Evolutionary conservation across 2,113 vertebrate species (phyloP).

Genomic region (Oreochromis spilurus): DNA sequence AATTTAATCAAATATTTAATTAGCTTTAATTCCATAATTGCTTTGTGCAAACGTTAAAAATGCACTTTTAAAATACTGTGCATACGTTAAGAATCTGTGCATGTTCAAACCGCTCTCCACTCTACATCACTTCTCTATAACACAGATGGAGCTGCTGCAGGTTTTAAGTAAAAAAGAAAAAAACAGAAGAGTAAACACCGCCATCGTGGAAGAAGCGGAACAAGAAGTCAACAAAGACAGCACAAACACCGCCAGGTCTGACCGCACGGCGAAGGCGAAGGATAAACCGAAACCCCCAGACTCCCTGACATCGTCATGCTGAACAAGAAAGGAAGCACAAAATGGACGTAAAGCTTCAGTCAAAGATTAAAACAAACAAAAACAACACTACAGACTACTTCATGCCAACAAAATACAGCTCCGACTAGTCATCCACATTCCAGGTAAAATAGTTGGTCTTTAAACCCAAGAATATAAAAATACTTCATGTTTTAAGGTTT

Average conservation of each 20-base stretch:
- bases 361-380: neutral
- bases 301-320: neutral
- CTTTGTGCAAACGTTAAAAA: constrained; percentile 41
- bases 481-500: constrained; percentile 9
- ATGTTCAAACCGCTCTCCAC: neutral
- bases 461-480: constrained; percentile 27
- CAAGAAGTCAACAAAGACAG: neutral
- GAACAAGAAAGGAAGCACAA: neutral
- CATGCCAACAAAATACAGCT: constrained; percentile 43
- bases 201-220: neutral
- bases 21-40: constrained; percentile 49
- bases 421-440: neutral
- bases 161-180: neutral
- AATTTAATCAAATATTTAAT: constrained; percentile 23
- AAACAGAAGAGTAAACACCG: neutral
- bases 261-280: neutral
- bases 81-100: constrained; percentile 6
- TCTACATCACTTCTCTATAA: neutral
- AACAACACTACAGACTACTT: neutral
- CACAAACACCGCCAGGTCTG: neutral
- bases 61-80: constrained; percentile 7
- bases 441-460: neutral
- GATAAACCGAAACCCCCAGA: neutral
- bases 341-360: constrained; percentile 15
- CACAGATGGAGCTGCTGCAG: neutral